These are phyloP conservation scores for Riparia riparia DNA, from an alignment of 2,113 vertebrate species.

Conservation along the genomic window DNA sequence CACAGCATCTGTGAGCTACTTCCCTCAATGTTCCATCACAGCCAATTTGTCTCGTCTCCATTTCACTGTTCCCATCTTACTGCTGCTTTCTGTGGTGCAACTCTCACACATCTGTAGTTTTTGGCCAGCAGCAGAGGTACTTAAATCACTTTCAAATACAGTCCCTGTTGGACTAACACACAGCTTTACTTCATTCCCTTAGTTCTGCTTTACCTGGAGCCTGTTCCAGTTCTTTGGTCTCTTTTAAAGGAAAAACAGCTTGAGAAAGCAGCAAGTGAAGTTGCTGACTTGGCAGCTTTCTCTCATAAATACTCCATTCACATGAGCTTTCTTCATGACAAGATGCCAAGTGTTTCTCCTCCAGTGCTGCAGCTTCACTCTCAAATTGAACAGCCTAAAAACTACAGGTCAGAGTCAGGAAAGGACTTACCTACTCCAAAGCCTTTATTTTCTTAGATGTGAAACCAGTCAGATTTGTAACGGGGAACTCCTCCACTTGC, in stretches of 20 bases:
- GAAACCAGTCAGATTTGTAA: background rate
- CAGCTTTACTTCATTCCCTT: background rate
- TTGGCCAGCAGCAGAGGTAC: background rate
- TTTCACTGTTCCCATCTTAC: background rate
- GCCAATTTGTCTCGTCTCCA: rapidly evolving
- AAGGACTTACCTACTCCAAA: background rate
- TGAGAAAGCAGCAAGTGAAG: background rate
- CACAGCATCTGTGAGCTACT: background rate
- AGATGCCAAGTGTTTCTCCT: background rate
- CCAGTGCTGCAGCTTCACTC: background rate
- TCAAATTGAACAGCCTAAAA: background rate
- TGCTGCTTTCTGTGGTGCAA: rapidly evolving
- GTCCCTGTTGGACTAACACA: background rate
- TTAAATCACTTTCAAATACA: background rate
- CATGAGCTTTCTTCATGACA: background rate
- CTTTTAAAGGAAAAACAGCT: background rate
- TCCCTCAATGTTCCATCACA: background rate
- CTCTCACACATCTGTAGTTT: background rate
- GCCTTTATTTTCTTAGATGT: background rate
- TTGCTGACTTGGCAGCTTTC: background rate
- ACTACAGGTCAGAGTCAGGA: rapidly evolving
- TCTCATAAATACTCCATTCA: background rate
- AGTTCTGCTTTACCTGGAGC: background rate
- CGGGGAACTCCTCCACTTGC: background rate
- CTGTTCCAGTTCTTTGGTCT: background rate